Evolutionary conservation across 2,797 vertebrate genomes (phyloP).

Genomic region (Betta splendens): DNA sequence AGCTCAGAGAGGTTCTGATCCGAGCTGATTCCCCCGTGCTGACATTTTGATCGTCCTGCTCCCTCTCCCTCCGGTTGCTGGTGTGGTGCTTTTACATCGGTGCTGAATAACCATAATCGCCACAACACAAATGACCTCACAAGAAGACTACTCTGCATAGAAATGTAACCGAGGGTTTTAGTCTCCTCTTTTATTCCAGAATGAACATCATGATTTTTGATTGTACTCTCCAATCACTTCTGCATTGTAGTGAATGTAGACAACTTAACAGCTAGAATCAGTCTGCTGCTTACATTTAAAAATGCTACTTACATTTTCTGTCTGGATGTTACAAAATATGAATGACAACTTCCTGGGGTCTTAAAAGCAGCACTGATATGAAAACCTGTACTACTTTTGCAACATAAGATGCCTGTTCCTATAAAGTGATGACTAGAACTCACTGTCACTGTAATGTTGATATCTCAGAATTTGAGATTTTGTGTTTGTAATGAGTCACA

Average conservation of each 20-base stretch:
- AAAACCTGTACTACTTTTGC: constrained; percentile 21
- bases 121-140: constrained; percentile 68
- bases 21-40: constrained; percentile 45
- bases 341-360: constrained; percentile 32
- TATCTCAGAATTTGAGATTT: constrained; percentile 28
- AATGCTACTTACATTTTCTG: constrained; percentile 7
- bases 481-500: constrained; percentile 27
- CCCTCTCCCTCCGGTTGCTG: no score
- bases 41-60: constrained; percentile 22
- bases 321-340: constrained; percentile 21
- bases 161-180: constrained; percentile 23
- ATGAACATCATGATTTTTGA: constrained; percentile 56
- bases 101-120: constrained; percentile 66
- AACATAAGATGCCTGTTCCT: constrained; percentile 43
- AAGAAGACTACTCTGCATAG: constrained; percentile 22
- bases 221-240: constrained; percentile 53
- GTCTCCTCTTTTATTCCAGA: constrained; percentile 22
- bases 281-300: constrained; percentile 12
- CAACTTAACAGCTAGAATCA: constrained; percentile 34
- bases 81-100: constrained; percentile 70
- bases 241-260: constrained; percentile 63
- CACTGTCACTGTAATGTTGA: constrained; percentile 27
- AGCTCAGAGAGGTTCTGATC: constrained; percentile 38
- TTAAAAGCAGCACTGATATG: constrained; percentile 22
- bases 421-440: constrained; percentile 41